Base-by-base conservation (phyloP, 2,888 invertebrate species). In the Ctena decussata region DNA sequence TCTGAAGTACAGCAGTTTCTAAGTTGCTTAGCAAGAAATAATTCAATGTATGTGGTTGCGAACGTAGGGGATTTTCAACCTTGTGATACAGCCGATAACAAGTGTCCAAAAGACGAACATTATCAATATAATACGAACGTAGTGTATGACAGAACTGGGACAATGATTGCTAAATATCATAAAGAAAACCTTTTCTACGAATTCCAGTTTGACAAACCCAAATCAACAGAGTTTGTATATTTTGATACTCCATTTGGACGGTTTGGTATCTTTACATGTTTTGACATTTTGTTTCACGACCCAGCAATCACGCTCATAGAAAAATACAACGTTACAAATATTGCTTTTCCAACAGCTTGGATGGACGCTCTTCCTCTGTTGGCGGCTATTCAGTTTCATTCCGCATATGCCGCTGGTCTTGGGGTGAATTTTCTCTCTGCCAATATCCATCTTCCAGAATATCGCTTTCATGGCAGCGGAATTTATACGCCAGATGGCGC, bases 201-300 rank as follows among this genome's bases (percentile, higher is more conserved):
- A 89, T 85, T 89, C 0, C 95, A 96, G 18, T 96, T 96, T 87
- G 96, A 97, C 87, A 60, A 78, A 15, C 93, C 95, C 0, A 77
- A 78, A 15, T 49, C 71, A 18, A 80, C 87, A 0, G 93, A 94
- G 49, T 74, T 85, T 57, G 85, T 84, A 0, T 89, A 83, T 6
- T 95, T 95, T 82, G 91, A 94, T 35, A 94, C 95, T 8, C 90
- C 91, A 0, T 94, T 94, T 78, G 94, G 94, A 8, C 78, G 86
- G n/a, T 93, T 94, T 77, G 98, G 98, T 0, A 97, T 97, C 89
- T 97, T 98, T 94, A 97, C 97, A 71, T 98, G 98, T 95, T 98
- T 98, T 94, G 98, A 98, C 94, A 97, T 98, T 12, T 95, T 98
- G 90, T 98, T 98, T 96, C 96, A 97, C 91, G 96, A 97, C 6